Evolutionary conservation across 2,797 vertebrate genomes (phyloP), one percentile per base, ranked within the genome.

Genomic region (Tenualosa thibaudeaui): DNA sequence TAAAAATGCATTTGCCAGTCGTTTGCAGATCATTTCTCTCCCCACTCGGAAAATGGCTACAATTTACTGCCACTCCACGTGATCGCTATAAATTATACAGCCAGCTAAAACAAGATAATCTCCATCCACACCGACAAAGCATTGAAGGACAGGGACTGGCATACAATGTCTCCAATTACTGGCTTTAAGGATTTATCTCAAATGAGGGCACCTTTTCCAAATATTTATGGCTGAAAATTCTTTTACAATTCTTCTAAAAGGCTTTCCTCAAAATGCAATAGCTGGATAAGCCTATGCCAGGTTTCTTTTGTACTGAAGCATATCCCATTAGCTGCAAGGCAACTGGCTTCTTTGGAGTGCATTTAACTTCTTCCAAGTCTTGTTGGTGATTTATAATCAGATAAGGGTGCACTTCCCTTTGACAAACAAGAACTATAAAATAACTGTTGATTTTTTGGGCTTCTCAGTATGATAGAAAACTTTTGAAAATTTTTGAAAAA

Each of bases 1-100:
- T 86, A 62, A 75, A 84, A 84, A 78, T 49, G 54, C 49, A 49
- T 26, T 60, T 50, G 83, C n/a, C 22, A 82, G 81, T 60, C 50
- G 54, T 81, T 75, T 75, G 81, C 7, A 40, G 78, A 82, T 82
- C 46, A 37, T 65, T 82, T 68, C 26, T 81, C 49, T 60, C 78
- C 56, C 62, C n/a, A 26, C 53, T 82, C 50, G 19, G 51, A 84
- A 68, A 85, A 81, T 81, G 46, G 58, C 81, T 68, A 56, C 78
- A 56, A 83, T 62, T 8, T 81, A 82, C 31, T 31, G n/a, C 54
- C 50, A 81, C 60, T 26, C 56, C 60, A 82, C 82, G 50, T n/a
- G 37, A 71, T 56, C 15, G 13, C 26, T 58, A 50, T 54, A 56
- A 37, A 53, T 65, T 51, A 84, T 50, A 58, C 62, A 81, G 60